These are phyloP conservation scores for Anthophora plumipes DNA, from an alignment of 2,888 invertebrate genomes.

Conservation along the genomic window DNA sequence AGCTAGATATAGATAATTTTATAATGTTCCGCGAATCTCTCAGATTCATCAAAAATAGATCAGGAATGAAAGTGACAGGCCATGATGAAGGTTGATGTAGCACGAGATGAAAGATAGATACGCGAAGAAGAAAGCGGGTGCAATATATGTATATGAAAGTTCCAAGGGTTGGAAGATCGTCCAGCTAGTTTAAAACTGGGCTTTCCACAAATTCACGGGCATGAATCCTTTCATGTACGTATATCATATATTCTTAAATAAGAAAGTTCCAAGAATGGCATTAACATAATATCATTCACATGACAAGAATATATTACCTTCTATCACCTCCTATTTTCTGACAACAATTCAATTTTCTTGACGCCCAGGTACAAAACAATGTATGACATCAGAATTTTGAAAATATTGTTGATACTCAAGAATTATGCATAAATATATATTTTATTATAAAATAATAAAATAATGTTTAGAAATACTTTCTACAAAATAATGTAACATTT, in stretches of 20 bases:
- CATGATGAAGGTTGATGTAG: constrained; percentile 29
- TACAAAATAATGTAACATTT: too few relatives aligned
- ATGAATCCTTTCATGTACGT: neutral
- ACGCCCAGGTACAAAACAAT: neutral
- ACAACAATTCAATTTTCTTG: neutral
- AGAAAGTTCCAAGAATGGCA: neutral
- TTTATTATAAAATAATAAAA: neutral
- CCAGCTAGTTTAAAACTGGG: neutral
- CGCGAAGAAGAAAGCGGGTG: neutral
- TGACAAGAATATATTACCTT: neutral
- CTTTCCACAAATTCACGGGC: constrained; percentile 6
- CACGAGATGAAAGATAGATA: constrained; percentile 4
- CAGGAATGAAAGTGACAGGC: constrained; percentile 27
- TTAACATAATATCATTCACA: constrained; percentile 3
- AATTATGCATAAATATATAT: neutral
- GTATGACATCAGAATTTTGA: too few relatives aligned
- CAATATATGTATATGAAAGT: constrained; percentile 23
- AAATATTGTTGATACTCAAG: neutral
- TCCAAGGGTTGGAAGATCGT: constrained; percentile 7
- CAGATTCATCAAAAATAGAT: neutral
- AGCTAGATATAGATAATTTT: neutral
- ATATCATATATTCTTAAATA: neutral
- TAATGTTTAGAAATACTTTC: too few relatives aligned
- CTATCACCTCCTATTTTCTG: neutral
- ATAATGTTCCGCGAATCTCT: neutral